These are phyloP conservation scores for Pristionchus entomophagus DNA, from an alignment of 2,888 invertebrate species.

Conservation along the genomic window DNA sequence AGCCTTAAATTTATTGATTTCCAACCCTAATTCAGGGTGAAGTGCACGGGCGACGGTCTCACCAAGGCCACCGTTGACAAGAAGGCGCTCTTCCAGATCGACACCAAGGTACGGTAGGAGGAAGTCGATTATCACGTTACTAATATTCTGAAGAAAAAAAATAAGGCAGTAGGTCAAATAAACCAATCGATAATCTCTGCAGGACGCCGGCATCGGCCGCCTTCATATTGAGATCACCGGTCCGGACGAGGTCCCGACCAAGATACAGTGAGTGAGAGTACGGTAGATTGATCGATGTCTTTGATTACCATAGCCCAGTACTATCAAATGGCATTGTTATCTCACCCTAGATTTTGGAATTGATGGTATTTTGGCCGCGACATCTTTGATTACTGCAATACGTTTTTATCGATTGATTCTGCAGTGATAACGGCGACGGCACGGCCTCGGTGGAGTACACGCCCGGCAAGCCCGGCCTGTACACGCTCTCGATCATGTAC, in stretches of 20 bases:
- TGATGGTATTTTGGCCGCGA: no score
- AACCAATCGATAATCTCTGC: constrained; percentile 15
- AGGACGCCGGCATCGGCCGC: constrained; percentile 94
- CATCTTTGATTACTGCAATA: no score
- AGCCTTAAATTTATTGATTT: background rate
- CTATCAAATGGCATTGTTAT: no score
- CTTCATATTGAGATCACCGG: constrained; percentile 96
- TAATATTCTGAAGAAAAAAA: background rate
- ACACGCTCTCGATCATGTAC: constrained; percentile 78
- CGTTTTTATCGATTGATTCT: background rate
- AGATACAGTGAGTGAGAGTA: constrained; percentile 8
- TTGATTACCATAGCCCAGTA: background rate
- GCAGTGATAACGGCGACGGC: constrained; percentile 89
- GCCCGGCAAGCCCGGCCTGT: constrained; percentile 92
- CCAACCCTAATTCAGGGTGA: background rate
- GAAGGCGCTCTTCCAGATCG: background rate
- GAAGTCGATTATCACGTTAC: background rate
- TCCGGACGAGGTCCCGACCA: constrained; percentile 87
- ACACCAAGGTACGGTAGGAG: constrained; percentile 27
- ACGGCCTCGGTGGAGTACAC: constrained; percentile 94
- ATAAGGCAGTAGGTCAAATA: no score
- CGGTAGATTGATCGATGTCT: background rate
- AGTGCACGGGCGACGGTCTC: constrained; percentile 13
- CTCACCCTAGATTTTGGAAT: no score
- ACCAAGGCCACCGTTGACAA: constrained; percentile 1